Percentiles rank a stretch among this genome's conserved stretches.
These are phyloP conservation scores for Coilia nasus DNA, from an alignment of 2,797 vertebrate species.

Conservation along the genomic window DNA sequence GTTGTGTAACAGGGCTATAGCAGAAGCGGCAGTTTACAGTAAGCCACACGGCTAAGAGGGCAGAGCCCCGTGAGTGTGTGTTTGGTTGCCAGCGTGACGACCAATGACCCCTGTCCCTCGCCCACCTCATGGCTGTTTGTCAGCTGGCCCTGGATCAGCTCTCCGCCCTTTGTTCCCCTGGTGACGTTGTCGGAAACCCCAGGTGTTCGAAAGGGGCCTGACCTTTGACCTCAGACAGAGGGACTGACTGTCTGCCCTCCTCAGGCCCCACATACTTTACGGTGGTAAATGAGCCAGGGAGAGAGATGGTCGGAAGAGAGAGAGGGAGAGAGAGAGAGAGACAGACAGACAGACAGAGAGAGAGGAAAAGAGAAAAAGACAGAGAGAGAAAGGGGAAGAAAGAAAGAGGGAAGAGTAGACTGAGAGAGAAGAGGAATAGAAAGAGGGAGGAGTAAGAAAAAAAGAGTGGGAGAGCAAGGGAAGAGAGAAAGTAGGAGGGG, in stretches of 20 bases:
- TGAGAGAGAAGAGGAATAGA: not conserved
- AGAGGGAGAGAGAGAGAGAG: not conserved
- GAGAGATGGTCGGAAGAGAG: not conserved
- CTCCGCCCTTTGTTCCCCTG: not conserved
- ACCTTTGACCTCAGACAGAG: slow-evolving; percentile 1
- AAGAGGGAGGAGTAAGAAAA: not conserved
- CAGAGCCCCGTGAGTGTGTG: too few relatives aligned
- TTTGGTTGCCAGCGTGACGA: too few relatives aligned
- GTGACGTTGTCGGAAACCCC: not conserved
- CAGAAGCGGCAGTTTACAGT: too few relatives aligned
- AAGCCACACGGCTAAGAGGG: too few relatives aligned
- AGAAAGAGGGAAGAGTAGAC: not conserved
- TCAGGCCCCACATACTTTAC: not conserved
- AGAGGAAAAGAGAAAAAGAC: not conserved
- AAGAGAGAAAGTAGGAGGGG: too few relatives aligned
- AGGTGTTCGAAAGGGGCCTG: not conserved
- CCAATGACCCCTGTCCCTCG: not conserved
- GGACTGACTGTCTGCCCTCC: not conserved
- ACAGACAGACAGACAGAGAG: not conserved
- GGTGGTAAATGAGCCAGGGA: not conserved
- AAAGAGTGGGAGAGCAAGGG: too few relatives aligned
- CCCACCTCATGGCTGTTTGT: not conserved
- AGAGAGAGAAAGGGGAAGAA: not conserved
- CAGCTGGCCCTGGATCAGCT: not conserved
- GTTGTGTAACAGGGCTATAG: too few relatives aligned